Conservation (phyloP, 2,113 vertebrate species). For the Puffinus mauretanicus region DNA sequence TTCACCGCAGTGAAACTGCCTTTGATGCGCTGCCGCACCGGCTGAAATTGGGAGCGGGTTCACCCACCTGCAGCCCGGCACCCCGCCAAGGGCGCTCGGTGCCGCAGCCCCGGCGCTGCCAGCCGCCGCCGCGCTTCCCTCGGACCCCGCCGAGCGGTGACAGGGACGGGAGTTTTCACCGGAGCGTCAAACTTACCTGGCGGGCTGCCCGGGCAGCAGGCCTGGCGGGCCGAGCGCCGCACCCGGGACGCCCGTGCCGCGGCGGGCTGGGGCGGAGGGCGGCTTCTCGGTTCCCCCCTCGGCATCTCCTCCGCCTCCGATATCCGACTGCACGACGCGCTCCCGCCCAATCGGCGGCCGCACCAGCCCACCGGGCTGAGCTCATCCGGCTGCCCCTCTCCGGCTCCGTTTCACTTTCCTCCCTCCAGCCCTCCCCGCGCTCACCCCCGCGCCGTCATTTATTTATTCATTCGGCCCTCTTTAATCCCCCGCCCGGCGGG, state of each 20-base stretch:
- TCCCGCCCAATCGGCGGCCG: neutral
- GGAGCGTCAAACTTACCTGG: neutral
- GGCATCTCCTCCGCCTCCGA: neutral
- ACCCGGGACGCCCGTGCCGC: neutral
- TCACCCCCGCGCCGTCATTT: too few species aligned
- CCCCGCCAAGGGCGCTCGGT: neutral
- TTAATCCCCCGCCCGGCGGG: neutral
- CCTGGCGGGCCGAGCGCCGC: neutral
- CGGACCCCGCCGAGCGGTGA: neutral
- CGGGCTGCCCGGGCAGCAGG: neutral
- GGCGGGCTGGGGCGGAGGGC: neutral
- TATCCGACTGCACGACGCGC: neutral
- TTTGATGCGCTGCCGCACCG: fast-evolving
- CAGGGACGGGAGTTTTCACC: neutral
- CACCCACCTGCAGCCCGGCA: neutral
- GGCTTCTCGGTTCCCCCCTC: neutral
- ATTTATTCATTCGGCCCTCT: neutral
- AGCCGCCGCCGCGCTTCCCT: neutral
- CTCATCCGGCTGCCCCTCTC: neutral
- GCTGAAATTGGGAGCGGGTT: fast-evolving
- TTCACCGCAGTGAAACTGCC: fast-evolving
- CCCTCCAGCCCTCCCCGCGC: neutral
- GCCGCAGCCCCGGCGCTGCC: neutral
- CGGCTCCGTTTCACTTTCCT: neutral
- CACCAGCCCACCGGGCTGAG: neutral